phyloP scores from a whole-genome alignment of 2,797 vertebrate genomes.

The Sibirionetta formosa region DNA sequence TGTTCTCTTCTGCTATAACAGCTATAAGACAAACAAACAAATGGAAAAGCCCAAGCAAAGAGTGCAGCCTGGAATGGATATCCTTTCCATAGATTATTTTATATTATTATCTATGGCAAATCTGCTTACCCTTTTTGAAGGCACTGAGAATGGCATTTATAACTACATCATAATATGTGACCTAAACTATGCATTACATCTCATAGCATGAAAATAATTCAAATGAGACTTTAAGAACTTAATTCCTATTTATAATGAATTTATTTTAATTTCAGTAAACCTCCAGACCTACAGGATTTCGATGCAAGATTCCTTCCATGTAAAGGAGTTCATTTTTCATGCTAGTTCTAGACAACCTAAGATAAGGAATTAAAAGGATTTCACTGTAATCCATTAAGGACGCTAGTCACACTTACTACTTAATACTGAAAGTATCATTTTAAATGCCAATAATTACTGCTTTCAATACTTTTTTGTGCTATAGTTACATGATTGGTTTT shows the following conservation, averaged over 20 bases:
- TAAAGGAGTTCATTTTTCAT: neutral
- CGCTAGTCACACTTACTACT: neutral
- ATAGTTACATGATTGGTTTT: neutral
- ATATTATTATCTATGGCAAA: neutral
- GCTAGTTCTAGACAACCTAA: neutral
- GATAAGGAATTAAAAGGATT: neutral
- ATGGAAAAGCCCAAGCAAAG: neutral
- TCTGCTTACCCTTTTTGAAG: neutral
- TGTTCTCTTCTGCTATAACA: neutral
- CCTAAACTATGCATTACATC: neutral
- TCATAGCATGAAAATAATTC: neutral
- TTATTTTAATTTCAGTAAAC: neutral
- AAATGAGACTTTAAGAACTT: neutral
- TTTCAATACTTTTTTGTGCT: neutral
- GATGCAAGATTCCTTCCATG: neutral
- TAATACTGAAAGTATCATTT: neutral
- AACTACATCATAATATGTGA: fast-evolving
- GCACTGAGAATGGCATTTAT: neutral
- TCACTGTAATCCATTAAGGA: neutral
- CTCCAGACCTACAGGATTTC: neutral
- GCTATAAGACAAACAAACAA: neutral
- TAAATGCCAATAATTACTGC: constrained; percentile 25
- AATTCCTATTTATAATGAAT: neutral
- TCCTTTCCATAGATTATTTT: neutral
- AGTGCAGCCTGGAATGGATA: neutral